Percentiles rank a stretch among this genome's conserved stretches.
phyloP scores from a whole-genome alignment of 2,113 vertebrate genomes.

The Leucopternis melanops region DNA sequence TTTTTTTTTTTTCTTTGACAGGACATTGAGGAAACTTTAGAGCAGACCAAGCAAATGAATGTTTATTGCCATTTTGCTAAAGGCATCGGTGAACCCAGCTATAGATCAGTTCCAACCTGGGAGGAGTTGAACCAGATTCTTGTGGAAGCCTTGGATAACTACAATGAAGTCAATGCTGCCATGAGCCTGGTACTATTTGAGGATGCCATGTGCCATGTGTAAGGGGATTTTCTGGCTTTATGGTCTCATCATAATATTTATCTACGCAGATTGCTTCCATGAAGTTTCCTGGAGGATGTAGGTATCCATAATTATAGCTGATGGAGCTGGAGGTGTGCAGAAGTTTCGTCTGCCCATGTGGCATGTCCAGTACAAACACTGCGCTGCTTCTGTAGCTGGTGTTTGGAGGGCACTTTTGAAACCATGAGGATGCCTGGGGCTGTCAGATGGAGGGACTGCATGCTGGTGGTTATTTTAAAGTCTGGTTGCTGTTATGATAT shows the following conservation, averaged over 20 bases:
- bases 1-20: slow-evolving; percentile 16
- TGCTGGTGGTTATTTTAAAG: neutral
- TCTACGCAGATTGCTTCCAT: neutral
- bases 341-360: neutral
- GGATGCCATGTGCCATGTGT: slow-evolving; percentile 93
- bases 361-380: neutral
- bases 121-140: slow-evolving; percentile 79
- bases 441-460: neutral
- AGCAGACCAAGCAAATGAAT: slow-evolving; percentile 76
- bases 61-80: slow-evolving; percentile 89
- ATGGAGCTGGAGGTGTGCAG: neutral
- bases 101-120: slow-evolving; percentile 84
- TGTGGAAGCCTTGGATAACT: slow-evolving; percentile 81
- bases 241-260: neutral
- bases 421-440: neutral
- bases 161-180: slow-evolving; percentile 90
- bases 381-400: neutral
- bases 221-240: slow-evolving; percentile 39
- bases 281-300: neutral
- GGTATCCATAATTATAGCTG: neutral
- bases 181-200: slow-evolving; percentile 93
- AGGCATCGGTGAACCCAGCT: slow-evolving; percentile 80
- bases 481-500: neutral
- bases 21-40: slow-evolving; percentile 76
- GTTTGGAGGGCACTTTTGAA: neutral